Evolutionary conservation across 2,888 invertebrate species (phyloP).

Genomic region (Drosophila incognita): DNA sequence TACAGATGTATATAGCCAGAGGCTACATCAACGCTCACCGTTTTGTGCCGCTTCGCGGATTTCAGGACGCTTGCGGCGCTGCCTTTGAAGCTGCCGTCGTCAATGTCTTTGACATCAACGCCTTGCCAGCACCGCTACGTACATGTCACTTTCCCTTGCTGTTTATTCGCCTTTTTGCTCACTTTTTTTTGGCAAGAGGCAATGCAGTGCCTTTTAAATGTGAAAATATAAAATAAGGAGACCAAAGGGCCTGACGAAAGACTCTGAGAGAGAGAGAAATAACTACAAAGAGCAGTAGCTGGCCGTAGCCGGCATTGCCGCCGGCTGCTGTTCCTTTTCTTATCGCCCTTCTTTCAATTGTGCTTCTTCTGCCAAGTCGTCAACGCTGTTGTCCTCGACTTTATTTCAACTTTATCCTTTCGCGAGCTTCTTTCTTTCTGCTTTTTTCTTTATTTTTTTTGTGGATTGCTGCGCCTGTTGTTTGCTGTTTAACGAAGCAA

Average conservation of each 20-base stretch:
- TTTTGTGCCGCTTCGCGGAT: conserved; percentile 39
- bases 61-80: conserved; percentile 50
- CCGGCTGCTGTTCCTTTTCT: conserved; percentile 22
- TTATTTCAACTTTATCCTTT: conserved; percentile 67
- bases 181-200: conserved; percentile 43
- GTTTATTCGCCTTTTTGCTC: conserved; percentile 42
- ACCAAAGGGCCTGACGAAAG: conserved; percentile 2
- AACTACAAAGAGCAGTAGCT: conserved; percentile 51
- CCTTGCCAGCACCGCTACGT: conserved; percentile 41
- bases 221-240: conserved; percentile 21
- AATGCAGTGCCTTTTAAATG: conserved; percentile 51
- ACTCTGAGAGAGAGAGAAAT: conserved; percentile 4
- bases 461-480: conserved; percentile 45
- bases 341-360: conserved; percentile 2
- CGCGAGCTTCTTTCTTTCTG: conserved; percentile 39
- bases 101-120: conserved; percentile 63
- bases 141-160: conserved; percentile 49
- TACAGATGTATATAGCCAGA: conserved; percentile 17
- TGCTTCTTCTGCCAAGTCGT: conserved; percentile 38
- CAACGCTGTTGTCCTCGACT: conserved; percentile 51
- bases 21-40: conserved; percentile 39
- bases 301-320: conserved; percentile 41
- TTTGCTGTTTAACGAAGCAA: conserved; percentile 82
- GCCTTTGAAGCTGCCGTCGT: conserved; percentile 66
- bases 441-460: conserved; percentile 16